Base-by-base conservation (phyloP, 2,888 invertebrate species). In the Phorcus lineatus region DNA sequence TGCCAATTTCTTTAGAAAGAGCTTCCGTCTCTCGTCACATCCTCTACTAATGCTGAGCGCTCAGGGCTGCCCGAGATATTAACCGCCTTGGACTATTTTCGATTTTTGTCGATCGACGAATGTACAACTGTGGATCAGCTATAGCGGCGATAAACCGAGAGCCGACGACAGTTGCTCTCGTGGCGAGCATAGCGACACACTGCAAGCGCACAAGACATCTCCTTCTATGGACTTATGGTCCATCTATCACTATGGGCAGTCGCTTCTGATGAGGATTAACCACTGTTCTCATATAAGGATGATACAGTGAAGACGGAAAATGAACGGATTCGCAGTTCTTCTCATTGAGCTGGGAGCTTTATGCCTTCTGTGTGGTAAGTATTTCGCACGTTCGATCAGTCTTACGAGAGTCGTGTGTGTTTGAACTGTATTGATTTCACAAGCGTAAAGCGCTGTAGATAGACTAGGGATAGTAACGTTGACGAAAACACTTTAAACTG, bases 71-170 rank as follows among this genome's bases (percentile, higher is more conserved):
- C 28, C 24, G 28, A 62, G 28, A 28, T 62, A 62, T 62, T 62
- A 62, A 62, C 62, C 28, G 62, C 28, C 62, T 24, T 62, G 24
- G 62, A 28, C 62, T 24, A 62, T 62, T 62, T 62, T 62, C 62
- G 62, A 62, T 62, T 62, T 62, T 62, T 62, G 62, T 62, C 62
- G 62, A 62, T 62, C 62, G 62, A 24, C 22, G 24, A 62, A 62
- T 62, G 62, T 62, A 28, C 24, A 47, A 28, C 62, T 62, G 24
- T 22, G 62, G 24, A 62, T 62, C 28, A 17, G 28, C 62, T 62
- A 28, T 62, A 62, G 28, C 62, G 24, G 62, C 62, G 62, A 62
- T 62, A 62, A 62, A 28, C 62, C 28, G 28, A 47, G 36, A 57
- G 28, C 62, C 11, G 62, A 62, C 62, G 62, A 62, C 62, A 62